These are phyloP conservation scores for Sciurus vulgaris DNA, from an alignment of 2,797 vertebrate genomes.

Conservation along the genomic window DNA sequence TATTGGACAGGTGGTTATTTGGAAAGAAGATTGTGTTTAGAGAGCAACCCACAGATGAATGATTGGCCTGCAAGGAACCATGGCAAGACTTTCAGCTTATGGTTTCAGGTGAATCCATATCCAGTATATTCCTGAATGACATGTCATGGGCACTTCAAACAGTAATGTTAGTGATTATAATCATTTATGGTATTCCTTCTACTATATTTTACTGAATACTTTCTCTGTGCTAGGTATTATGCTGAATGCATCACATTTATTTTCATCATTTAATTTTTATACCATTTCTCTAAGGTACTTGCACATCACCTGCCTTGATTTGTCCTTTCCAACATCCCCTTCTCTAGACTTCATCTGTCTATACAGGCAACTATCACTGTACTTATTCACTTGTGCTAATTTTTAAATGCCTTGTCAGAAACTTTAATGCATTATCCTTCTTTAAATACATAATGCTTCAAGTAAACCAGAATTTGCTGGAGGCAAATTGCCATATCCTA, in stretches of 20 bases:
- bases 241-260: neutral
- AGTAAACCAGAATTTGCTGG: neutral
- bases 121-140: neutral
- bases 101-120: neutral
- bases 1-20: neutral
- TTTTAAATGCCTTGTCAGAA: constrained; percentile 11
- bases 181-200: neutral
- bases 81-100: neutral
- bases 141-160: neutral
- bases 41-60: neutral
- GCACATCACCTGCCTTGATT: neutral
- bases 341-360: neutral
- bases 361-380: neutral
- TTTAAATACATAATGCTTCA: neutral
- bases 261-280: neutral
- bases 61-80: neutral
- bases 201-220: neutral
- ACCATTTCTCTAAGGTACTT: neutral
- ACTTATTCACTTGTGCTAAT: neutral
- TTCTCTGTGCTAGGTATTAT: neutral
- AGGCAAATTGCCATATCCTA: neutral
- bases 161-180: neutral
- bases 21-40: neutral
- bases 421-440: neutral
- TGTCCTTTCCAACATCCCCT: neutral